A percentile compares a stretch with the other conserved stretches of the same genome.
These are phyloP conservation scores for Arothron firmamentum DNA, from an alignment of 2,113 vertebrate genomes.

Conservation along the genomic window DNA sequence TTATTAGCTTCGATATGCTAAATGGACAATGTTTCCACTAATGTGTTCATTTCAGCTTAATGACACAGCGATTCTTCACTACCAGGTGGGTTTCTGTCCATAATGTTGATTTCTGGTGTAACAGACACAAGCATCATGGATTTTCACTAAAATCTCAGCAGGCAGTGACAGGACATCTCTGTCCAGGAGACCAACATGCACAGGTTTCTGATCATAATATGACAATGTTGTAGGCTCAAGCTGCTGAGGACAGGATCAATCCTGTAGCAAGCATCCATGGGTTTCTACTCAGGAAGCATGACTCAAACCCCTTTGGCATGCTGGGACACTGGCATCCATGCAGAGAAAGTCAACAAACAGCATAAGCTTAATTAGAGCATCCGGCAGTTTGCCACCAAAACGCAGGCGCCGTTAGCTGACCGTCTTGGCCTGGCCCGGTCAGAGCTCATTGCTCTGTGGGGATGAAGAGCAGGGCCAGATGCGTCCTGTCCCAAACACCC, in stretches of 20 bases:
- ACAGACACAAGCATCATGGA: constrained; percentile 36
- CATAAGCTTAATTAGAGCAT: constrained; percentile 68
- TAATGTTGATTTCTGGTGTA: constrained; percentile 37
- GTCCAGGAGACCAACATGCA: constrained; percentile 11
- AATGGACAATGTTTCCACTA: constrained; percentile 49
- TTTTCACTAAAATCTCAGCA: constrained; percentile 48
- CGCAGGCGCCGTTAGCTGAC: constrained; percentile 42
- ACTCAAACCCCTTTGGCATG: constrained; percentile 61
- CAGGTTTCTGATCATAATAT: constrained; percentile 33
- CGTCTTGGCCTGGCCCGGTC: constrained; percentile 34
- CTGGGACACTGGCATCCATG: constrained; percentile 49
- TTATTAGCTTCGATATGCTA: constrained; percentile 52
- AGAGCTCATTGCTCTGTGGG: constrained; percentile 38
- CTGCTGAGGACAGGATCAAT: constrained; percentile 44
- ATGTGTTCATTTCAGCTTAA: constrained; percentile 48
- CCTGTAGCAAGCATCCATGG: constrained; percentile 39
- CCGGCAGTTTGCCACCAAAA: constrained; percentile 44
- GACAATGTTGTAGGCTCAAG: constrained; percentile 32
- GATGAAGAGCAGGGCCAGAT: constrained; percentile 53
- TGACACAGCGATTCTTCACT: constrained; percentile 40
- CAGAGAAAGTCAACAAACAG: constrained; percentile 65
- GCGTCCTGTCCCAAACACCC: constrained; percentile 48
- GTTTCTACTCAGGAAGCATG: constrained; percentile 61
- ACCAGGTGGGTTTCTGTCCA: constrained; percentile 25
- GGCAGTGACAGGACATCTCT: constrained; percentile 30